Evolutionary conservation across 2,797 vertebrate genomes (phyloP).

Genomic region (Sitta carolinensis): DNA sequence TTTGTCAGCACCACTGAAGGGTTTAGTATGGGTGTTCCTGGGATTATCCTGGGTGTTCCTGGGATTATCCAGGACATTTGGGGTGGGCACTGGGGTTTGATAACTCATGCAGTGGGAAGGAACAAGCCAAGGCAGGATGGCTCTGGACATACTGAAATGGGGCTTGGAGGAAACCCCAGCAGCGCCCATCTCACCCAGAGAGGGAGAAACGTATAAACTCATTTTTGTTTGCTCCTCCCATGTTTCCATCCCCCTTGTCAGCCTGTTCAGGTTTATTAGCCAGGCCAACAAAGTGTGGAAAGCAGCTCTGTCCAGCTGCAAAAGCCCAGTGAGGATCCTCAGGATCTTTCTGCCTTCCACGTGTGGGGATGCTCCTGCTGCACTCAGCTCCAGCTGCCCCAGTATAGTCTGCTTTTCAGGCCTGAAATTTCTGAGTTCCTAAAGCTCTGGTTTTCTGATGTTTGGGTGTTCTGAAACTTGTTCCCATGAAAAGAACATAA

Average conservation of each 20-base stretch:
- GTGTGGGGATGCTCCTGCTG: neutral
- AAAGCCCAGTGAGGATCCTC: neutral
- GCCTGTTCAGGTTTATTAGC: neutral
- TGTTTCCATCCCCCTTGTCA: neutral
- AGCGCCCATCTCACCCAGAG: neutral
- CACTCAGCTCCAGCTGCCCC: neutral
- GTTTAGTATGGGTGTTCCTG: neutral
- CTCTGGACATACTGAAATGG: rapidly evolving
- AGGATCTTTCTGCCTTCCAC: neutral
- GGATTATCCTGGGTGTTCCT: neutral
- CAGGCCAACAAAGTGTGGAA: neutral
- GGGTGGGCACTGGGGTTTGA: rapidly evolving
- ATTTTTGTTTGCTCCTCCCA: neutral
- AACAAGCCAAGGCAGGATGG: neutral
- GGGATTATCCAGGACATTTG: neutral
- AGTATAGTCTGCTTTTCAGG: neutral
- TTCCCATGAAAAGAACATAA: too few species aligned
- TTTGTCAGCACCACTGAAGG: rapidly evolving
- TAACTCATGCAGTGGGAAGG: rapidly evolving
- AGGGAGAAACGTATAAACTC: rapidly evolving
- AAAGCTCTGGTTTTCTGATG: too few species aligned
- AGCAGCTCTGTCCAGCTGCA: neutral
- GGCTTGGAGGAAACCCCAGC: rapidly evolving
- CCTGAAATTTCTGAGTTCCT: too few species aligned
- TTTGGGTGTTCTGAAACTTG: too few species aligned